phyloP scores from a whole-genome alignment of 2,888 invertebrate genomes.

The Nemapogon koenigi region DNA sequence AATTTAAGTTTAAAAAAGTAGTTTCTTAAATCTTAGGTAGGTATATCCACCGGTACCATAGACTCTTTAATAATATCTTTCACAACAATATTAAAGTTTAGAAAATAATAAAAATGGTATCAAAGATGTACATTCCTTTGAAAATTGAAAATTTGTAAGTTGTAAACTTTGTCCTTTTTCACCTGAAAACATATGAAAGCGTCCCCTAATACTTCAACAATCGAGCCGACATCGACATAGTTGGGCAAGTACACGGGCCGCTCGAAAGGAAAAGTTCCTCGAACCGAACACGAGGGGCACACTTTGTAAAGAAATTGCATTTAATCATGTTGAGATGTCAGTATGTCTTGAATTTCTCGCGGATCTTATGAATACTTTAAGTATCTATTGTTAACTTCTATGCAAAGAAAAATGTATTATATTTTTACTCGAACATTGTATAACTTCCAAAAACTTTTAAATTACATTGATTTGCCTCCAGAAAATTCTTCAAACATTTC shows the following conservation, averaged over 20 bases:
- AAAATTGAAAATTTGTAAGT: too few relatives aligned
- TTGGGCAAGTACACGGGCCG: slow-evolving; percentile 26
- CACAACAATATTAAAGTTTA: too few relatives aligned
- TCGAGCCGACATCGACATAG: slow-evolving; percentile 26
- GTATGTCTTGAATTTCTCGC: slow-evolving; percentile 42
- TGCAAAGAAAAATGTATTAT: slow-evolving; percentile 26
- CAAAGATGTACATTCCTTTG: too few relatives aligned
- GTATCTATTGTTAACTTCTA: slow-evolving; percentile 17
- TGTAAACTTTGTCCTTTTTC: slow-evolving; percentile 26
- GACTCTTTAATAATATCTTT: too few relatives aligned
- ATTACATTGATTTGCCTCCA: too few relatives aligned
- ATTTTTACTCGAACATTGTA: not conserved
- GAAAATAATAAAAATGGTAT: too few relatives aligned
- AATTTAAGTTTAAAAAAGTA: too few relatives aligned
- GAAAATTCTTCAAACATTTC: too few relatives aligned
- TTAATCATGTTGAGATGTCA: slow-evolving; percentile 49
- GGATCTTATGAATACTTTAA: slow-evolving; percentile 30
- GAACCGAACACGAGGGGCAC: slow-evolving; percentile 33
- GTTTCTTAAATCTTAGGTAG: too few relatives aligned
- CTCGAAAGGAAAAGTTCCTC: slow-evolving; percentile 43
- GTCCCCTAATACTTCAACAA: slow-evolving; percentile 17
- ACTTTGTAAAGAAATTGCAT: slow-evolving; percentile 59
- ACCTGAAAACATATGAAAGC: slow-evolving; percentile 15
- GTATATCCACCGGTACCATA: too few relatives aligned
- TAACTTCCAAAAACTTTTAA: not conserved